Evolutionary conservation across 2,888 invertebrate species (phyloP).

Genomic region (Bellardia pandia): DNA sequence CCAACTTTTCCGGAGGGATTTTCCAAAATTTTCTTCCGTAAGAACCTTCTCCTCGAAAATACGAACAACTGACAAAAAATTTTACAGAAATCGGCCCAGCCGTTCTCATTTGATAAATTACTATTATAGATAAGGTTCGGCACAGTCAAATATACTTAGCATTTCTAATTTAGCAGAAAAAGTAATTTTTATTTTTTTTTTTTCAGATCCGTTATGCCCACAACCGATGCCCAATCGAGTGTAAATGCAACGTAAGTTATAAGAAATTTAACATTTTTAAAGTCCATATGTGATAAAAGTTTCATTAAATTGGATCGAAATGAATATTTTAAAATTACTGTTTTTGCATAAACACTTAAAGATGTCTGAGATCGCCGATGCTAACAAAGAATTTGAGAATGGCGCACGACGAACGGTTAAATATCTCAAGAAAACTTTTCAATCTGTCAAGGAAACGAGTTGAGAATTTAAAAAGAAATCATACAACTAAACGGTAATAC

Average conservation of each 20-base stretch:
- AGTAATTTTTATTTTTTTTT: background rate
- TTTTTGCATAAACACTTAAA: slow-evolving; percentile 48
- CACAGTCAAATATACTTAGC: too few relatives aligned
- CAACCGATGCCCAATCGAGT: slow-evolving; percentile 44
- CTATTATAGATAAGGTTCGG: too few relatives aligned
- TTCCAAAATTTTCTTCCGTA: too few relatives aligned
- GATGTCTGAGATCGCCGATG: slow-evolving; percentile 54
- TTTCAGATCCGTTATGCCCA: slow-evolving; percentile 60
- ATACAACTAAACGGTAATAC: slow-evolving; percentile 75
- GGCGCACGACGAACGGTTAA: slow-evolving; percentile 60
- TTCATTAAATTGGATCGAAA: slow-evolving; percentile 20
- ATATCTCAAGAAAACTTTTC: slow-evolving; percentile 73
- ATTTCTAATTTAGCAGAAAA: background rate
- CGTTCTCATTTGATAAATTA: too few relatives aligned
- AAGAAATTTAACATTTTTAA: background rate
- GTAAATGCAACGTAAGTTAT: slow-evolving; percentile 56
- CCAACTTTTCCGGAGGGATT: too few relatives aligned
- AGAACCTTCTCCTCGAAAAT: too few relatives aligned
- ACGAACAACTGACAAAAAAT: too few relatives aligned
- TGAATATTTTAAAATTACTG: slow-evolving; percentile 36
- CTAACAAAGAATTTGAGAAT: slow-evolving; percentile 63
- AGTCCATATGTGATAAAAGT: background rate
- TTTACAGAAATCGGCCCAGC: too few relatives aligned
- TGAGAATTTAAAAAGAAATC: slow-evolving; percentile 74
- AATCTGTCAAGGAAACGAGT: slow-evolving; percentile 74